Conservation (phyloP, 2,113 vertebrate species). For the Erythrocercus mccallii region DNA sequence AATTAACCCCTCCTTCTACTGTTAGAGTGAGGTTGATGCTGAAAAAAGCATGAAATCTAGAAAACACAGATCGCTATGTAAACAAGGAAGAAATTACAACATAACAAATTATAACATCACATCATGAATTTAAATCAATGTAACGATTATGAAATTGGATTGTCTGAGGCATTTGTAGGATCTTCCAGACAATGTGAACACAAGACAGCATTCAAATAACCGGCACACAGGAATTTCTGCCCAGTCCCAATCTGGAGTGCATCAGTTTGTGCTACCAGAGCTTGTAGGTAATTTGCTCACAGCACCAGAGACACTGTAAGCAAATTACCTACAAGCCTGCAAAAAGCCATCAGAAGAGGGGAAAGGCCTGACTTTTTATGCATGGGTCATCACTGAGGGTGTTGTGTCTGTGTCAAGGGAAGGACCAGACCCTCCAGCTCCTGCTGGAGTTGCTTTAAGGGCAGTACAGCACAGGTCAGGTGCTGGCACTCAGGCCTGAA, state of each 20-base stretch:
- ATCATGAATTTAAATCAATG: rapidly evolving
- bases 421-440: not conserved
- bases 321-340: slow-evolving; percentile 56
- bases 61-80: not conserved
- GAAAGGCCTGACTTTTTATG: not conserved
- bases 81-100: not conserved
- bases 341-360: not conserved
- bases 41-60: not conserved
- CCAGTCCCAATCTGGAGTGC: slow-evolving; percentile 38
- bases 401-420: not conserved
- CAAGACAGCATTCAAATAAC: slow-evolving; percentile 33
- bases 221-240: slow-evolving; percentile 69
- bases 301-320: slow-evolving; percentile 59
- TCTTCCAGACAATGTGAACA: not conserved
- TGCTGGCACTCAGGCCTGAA: slow-evolving; percentile 56
- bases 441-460: not conserved
- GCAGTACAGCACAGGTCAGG: not conserved
- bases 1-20: not conserved
- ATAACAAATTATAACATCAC: not conserved
- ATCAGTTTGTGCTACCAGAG: not conserved
- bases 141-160: not conserved
- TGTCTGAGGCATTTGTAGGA: not conserved
- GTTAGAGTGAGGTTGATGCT: not conserved
- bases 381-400: not conserved
- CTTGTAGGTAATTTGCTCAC: not conserved